phyloP scores from a whole-genome alignment of 2,797 vertebrate species.

The Gambusia yucatana region DNA sequence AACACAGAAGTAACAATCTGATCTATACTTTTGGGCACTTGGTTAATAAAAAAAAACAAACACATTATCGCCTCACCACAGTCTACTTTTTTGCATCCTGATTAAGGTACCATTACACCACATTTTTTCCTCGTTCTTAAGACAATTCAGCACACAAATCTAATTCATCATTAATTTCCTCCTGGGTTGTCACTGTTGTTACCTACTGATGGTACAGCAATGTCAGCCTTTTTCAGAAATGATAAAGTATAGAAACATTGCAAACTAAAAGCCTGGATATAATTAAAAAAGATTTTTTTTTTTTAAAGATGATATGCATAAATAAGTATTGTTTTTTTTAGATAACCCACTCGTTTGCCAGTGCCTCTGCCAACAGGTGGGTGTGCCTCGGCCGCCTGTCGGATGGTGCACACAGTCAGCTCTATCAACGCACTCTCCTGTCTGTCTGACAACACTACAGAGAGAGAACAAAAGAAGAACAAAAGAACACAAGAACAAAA shows the following conservation, averaged over 20 bases:
- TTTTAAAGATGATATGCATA: background rate
- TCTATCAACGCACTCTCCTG: conserved; percentile 98
- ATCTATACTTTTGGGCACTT: no score
- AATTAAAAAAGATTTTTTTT: background rate
- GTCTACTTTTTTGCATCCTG: background rate
- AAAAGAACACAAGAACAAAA: no score
- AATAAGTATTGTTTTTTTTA: background rate
- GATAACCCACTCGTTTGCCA: conserved; percentile 90
- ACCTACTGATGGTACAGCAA: background rate
- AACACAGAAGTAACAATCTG: no score
- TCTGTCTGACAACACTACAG: conserved; percentile 92
- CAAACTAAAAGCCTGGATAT: background rate
- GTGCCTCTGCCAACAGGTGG: conserved; percentile 98
- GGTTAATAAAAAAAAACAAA: no score
- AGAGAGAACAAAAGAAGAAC: background rate
- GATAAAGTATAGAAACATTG: background rate
- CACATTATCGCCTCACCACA: background rate
- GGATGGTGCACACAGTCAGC: conserved; percentile 95
- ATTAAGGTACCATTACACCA: background rate
- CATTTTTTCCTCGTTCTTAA: background rate
- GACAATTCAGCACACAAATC: background rate
- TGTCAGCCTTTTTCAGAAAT: background rate
- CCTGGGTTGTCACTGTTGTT: background rate
- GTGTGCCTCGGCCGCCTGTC: conserved; percentile 97
- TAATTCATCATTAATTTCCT: background rate